phyloP scores from a whole-genome alignment of 37 sponge, comb jelly and placozoan species.

The Spongilla lacustris region DNA sequence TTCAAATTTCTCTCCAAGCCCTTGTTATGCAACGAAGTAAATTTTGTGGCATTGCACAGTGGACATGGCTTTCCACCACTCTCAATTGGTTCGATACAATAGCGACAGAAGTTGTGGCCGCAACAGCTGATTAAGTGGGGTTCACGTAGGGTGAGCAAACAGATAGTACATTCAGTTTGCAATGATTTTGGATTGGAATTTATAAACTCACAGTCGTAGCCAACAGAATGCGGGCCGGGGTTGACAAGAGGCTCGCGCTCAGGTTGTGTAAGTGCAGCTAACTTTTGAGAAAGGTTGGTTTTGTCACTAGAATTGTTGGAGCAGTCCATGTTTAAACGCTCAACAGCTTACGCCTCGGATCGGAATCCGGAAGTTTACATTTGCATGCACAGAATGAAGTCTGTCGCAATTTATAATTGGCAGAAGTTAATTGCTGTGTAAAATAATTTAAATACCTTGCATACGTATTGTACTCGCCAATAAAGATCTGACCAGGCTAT shows the following conservation, averaged over 20 bases:
- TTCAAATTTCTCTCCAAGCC: constrained; percentile 34
- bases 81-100: constrained; percentile 32
- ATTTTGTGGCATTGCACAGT: constrained; percentile 23
- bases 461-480: too few relatives aligned
- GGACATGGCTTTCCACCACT: constrained; percentile 27
- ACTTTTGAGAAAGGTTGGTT: not conserved
- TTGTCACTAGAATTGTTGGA: not conserved
- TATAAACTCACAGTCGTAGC: constrained; percentile 55
- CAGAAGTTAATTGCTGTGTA: too few relatives aligned
- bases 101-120: constrained; percentile 53
- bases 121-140: constrained; percentile 61
- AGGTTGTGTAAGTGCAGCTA: not conserved
- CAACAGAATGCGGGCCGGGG: not conserved
- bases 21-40: constrained; percentile 38
- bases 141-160: constrained; percentile 27
- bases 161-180: constrained; percentile 51
- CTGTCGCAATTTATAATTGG: too few relatives aligned
- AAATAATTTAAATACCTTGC: too few relatives aligned
- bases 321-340: not conserved
- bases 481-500: too few relatives aligned
- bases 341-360: too few relatives aligned
- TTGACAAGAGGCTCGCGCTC: not conserved
- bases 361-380: too few relatives aligned
- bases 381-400: too few relatives aligned
- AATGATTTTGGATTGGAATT: constrained; percentile 7